Evolutionary conservation across 2,797 vertebrate genomes (phyloP).

Genomic region (Pipistrellus pygmaeus): DNA sequence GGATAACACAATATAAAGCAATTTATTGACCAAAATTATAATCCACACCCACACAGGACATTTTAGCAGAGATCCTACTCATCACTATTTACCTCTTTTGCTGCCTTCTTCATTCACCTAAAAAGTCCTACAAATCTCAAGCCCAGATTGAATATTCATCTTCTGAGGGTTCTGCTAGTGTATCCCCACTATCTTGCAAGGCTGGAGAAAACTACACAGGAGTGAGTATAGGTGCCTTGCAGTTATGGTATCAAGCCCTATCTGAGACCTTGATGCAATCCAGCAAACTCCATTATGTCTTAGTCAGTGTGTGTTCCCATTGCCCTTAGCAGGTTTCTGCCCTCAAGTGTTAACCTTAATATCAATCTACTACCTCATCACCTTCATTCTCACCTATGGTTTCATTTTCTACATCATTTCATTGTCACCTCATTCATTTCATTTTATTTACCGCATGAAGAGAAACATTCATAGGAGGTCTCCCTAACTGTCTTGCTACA

Average conservation of each 20-base stretch:
- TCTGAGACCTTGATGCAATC: not conserved
- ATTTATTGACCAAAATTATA: not conserved
- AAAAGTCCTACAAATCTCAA: not conserved
- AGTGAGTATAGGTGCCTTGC: not conserved
- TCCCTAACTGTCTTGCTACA: not conserved
- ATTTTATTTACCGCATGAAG: not conserved
- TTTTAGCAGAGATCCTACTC: not conserved
- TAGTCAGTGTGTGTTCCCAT: not conserved
- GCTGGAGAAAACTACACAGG: not conserved
- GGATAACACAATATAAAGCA: not conserved
- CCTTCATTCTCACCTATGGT: not conserved
- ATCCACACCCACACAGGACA: not conserved
- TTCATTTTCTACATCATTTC: slow-evolving; percentile 3
- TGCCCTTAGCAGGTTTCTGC: not conserved
- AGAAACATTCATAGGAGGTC: not conserved
- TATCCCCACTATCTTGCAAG: not conserved
- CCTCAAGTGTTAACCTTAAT: not conserved
- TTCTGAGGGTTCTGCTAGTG: not conserved
- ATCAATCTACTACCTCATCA: not conserved
- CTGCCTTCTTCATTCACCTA: not conserved
- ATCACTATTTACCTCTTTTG: not conserved
- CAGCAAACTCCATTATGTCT: not conserved
- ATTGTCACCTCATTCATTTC: not conserved
- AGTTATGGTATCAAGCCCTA: not conserved
- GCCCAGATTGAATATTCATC: not conserved